Evolutionary conservation across 2,113 vertebrate species (phyloP).

Genomic region (Tyrannus savana): DNA sequence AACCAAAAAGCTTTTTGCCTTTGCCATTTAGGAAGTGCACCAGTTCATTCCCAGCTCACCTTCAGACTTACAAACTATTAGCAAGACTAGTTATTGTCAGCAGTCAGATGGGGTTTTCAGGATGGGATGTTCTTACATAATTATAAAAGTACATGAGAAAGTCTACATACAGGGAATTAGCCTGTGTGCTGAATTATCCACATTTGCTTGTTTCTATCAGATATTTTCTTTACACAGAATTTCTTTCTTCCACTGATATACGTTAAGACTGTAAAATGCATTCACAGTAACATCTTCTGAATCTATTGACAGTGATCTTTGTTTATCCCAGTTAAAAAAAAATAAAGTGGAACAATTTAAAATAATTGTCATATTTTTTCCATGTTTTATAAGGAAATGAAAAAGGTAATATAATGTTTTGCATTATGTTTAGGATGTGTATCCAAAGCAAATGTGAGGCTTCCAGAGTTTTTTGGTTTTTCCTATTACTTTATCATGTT

Average conservation of each 20-base stretch:
- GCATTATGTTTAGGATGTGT: background rate
- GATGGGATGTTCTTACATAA: background rate
- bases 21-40: background rate
- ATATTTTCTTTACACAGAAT: background rate
- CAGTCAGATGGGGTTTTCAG: background rate
- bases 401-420: background rate
- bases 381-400: background rate
- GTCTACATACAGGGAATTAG: background rate
- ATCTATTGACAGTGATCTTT: background rate
- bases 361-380: conserved; percentile 3
- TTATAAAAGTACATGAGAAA: background rate
- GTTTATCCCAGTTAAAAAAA: background rate
- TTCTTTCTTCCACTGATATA: background rate
- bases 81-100: background rate
- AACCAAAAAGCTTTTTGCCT: background rate
- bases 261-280: background rate
- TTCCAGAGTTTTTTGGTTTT: conserved; percentile 46
- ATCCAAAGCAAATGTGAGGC: conserved; percentile 62
- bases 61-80: background rate
- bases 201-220: background rate
- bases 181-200: background rate
- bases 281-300: background rate
- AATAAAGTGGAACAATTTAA: background rate
- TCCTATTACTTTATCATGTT: conserved; percentile 14
- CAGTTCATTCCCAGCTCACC: background rate